Percentiles rank a stretch among this genome's conserved stretches.
phyloP scores from a whole-genome alignment of 2,888 invertebrate genomes.

The Podotricha telesiphe region DNA sequence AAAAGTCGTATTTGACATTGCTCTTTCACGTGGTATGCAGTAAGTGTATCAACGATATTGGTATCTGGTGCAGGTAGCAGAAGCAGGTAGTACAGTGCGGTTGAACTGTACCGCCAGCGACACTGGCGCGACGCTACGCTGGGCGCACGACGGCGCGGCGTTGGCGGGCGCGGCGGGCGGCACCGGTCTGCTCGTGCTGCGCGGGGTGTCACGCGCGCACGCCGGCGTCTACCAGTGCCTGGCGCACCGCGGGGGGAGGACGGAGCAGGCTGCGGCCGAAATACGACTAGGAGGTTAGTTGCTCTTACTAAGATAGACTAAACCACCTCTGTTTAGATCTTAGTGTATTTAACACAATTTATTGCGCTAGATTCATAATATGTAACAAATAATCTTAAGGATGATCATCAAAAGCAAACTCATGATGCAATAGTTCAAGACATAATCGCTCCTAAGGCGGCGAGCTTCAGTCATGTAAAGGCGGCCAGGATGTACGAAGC shows the following conservation, averaged over 20 bases:
- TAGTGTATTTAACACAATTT: too few species aligned
- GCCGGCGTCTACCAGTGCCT: constrained; percentile 95
- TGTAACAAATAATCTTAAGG: too few species aligned
- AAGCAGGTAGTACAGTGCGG: constrained; percentile 86
- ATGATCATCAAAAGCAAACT: too few species aligned
- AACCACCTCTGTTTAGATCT: too few species aligned
- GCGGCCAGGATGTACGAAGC: too few species aligned
- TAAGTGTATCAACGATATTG: not conserved
- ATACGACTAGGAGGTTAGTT: constrained; percentile 89
- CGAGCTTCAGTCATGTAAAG: too few species aligned
- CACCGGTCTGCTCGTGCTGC: constrained; percentile 56
- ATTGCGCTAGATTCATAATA: too few species aligned
- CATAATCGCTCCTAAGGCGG: too few species aligned
- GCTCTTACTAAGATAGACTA: not conserved
- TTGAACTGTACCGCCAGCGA: constrained; percentile 87
- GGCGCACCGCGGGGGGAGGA: constrained; percentile 86
- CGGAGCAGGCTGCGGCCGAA: constrained; percentile 90
- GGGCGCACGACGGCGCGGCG: constrained; percentile 88
- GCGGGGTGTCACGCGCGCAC: constrained; percentile 87
- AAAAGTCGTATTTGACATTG: too few species aligned
- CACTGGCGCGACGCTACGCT: constrained; percentile 77
- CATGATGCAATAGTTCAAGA: too few species aligned
- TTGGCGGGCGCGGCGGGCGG: constrained; percentile 59
- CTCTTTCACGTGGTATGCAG: too few species aligned
- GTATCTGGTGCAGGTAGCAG: constrained; percentile 77